Conservation (phyloP, 2,113 vertebrate species). For the Myrmecobius fasciatus region DNA sequence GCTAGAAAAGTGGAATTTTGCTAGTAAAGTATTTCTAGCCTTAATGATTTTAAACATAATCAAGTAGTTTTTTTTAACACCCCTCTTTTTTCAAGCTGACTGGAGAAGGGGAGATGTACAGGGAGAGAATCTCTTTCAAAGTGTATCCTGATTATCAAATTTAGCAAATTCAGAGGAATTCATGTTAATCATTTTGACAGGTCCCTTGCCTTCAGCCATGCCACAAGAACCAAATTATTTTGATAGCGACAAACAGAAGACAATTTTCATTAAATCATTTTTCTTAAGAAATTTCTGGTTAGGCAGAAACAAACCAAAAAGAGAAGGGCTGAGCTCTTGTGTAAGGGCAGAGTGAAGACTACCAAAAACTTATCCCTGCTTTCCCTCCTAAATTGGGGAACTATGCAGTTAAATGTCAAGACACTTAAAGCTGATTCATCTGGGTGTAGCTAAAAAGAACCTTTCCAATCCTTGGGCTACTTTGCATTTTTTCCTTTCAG, state of each 20-base stretch:
- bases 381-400: background rate
- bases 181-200: background rate
- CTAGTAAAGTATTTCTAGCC: background rate
- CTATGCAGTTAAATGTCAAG: background rate
- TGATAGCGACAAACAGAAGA: background rate
- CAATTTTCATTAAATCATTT: background rate
- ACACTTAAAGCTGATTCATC: background rate
- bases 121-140: background rate
- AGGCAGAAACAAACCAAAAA: background rate
- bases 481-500: constrained; percentile 19
- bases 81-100: background rate
- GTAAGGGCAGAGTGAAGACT: background rate
- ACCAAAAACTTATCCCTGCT: background rate
- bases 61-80: background rate
- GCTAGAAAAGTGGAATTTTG: background rate
- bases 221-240: background rate
- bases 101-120: background rate
- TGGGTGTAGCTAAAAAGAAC: background rate
- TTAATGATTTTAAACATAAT: background rate
- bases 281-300: background rate
- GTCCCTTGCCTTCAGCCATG: background rate
- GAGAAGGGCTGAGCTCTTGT: background rate
- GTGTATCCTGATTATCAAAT: background rate
- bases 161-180: background rate
- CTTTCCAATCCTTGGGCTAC: background rate